Evolutionary conservation across 2,113 vertebrate species (phyloP).

Genomic region (Dunckerocampus dactyliophorus): DNA sequence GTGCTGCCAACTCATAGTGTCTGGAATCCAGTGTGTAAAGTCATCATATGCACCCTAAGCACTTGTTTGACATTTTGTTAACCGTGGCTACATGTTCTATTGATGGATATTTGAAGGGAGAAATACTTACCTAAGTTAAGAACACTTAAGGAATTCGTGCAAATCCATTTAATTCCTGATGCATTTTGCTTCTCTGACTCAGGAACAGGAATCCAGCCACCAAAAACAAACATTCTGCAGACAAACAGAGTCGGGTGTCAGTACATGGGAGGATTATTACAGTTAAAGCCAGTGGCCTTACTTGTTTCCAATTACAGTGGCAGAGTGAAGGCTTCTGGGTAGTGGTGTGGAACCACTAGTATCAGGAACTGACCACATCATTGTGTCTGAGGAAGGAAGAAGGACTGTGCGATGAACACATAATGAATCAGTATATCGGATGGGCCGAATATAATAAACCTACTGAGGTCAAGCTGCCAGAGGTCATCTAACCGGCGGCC

Average conservation of each 20-base stretch:
- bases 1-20: constrained; percentile 83
- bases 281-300: constrained; percentile 54
- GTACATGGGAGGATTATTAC: neutral
- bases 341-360: constrained; percentile 82
- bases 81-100: neutral
- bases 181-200: constrained; percentile 67
- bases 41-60: neutral
- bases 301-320: constrained; percentile 94
- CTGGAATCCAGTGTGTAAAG: constrained; percentile 57
- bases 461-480: constrained; percentile 95
- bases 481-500: constrained; percentile 87
- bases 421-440: too few species aligned
- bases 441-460: constrained; percentile 5
- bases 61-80: neutral
- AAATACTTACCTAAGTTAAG: constrained; percentile 85
- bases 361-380: constrained; percentile 89
- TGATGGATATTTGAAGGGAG: neutral
- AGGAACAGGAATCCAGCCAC: constrained; percentile 90
- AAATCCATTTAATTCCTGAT: constrained; percentile 86
- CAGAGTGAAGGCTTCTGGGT: constrained; percentile 93
- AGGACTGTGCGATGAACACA: neutral
- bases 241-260: constrained; percentile 17
- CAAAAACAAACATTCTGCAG: constrained; percentile 94
- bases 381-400: constrained; percentile 79
- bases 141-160: constrained; percentile 84